Conservation (phyloP, 2,797 vertebrate genomes). For the Intellagama lesueurii region DNA sequence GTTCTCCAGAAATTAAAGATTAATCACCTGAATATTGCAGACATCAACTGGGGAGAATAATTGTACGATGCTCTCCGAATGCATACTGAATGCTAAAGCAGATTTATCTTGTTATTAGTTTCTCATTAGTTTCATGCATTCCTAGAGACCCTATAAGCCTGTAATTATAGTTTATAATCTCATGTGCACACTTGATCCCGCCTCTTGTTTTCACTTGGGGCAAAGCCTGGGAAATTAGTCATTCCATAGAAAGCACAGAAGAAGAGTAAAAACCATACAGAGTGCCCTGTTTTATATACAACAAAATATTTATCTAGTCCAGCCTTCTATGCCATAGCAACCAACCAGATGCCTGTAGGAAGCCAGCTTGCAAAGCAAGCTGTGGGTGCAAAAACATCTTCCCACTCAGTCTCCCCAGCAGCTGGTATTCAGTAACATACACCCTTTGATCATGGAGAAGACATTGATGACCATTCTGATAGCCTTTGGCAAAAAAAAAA, state of each 20-base stretch:
- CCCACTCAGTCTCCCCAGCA: not conserved
- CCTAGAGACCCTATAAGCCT: slow-evolving; percentile 27
- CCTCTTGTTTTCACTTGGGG: slow-evolving; percentile 2
- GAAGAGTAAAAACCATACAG: not conserved
- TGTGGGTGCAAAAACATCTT: not conserved
- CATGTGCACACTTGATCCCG: not conserved
- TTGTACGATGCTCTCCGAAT: slow-evolving; percentile 14
- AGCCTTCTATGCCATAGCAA: not conserved
- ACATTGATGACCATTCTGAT: not conserved
- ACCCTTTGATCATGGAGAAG: not conserved
- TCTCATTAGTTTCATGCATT: slow-evolving; percentile 36
- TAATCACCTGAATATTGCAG: slow-evolving; percentile 30
- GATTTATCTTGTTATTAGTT: slow-evolving; percentile 45
- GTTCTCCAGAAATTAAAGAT: slow-evolving; percentile 36
- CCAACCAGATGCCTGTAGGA: not conserved
- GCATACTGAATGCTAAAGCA: slow-evolving; percentile 28
- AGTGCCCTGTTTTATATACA: not conserved
- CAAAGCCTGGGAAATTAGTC: slow-evolving; percentile 9
- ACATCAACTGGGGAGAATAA: slow-evolving; percentile 33
- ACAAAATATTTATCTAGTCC: not conserved
- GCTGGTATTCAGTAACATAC: not conserved
- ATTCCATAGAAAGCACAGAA: slow-evolving; percentile 4
- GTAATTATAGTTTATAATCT: slow-evolving; percentile 40
- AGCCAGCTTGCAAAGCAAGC: not conserved
- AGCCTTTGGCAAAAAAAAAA: not conserved